Evolutionary conservation across 2,888 invertebrate genomes (phyloP), one percentile per base, ranked within the genome.

Genomic region (Oscheius sp.): DNA sequence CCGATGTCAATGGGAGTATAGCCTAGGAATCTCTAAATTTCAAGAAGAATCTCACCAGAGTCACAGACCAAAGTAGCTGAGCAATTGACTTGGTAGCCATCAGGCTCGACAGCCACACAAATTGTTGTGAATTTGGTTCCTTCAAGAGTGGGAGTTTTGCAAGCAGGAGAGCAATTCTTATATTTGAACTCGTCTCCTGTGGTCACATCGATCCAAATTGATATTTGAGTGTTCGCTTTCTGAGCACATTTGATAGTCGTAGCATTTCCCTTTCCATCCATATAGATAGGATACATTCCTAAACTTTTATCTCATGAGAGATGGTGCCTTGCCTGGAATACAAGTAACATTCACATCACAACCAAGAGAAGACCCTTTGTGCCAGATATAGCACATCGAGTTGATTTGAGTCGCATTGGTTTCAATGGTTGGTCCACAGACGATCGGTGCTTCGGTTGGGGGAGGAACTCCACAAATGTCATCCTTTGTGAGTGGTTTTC

Each of bases 1-100:
- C 20, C 42, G 4, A 10, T 42, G 20, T 42, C 42, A 42, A 42
- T 42, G 4, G 42, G 42, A 8, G 12, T 3, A 12, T 6, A 42
- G n/a, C n/a, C n/a, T n/a, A n/a, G n/a, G n/a, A n/a, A n/a, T n/a
- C n/a, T n/a, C n/a, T n/a, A n/a, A n/a, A n/a, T n/a, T n/a, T n/a
- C n/a, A n/a, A n/a, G n/a, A n/a, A n/a, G n/a, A 37, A 37, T 37
- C 37, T 37, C 15, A 6, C 20, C 23, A 6, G 17, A 17, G 3
- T 20, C 25, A 55, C 55, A 55, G n/a, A 20, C n/a, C 1, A 55
- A 4, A 5, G 34, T 17, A n/a, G 34, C 55, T 34, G n/a, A 34
- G 34, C 55, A 55, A n/a, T 34, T 34, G 37, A 55, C 55, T 55
- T 55, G 55, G 20, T 34, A 34, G 4, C 33, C 33, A 34, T 25